These are phyloP conservation scores for Carposina sasakii DNA, from an alignment of 1,140 invertebrate genomes.

Conservation along the genomic window DNA sequence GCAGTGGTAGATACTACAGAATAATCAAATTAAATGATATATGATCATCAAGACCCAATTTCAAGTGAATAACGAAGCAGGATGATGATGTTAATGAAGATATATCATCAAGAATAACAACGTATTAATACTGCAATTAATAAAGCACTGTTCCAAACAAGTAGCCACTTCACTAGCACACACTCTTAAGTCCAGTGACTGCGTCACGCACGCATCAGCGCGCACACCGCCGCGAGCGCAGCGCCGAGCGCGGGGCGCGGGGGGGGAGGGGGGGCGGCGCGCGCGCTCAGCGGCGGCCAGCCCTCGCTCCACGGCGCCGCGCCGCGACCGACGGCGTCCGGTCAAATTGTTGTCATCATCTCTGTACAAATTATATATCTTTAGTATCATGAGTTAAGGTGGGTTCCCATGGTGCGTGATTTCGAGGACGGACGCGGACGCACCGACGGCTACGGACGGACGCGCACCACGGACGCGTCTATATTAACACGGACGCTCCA, in stretches of 20 bases:
- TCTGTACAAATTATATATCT: constrained; percentile 24
- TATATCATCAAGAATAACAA: background rate
- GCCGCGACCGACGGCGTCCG: constrained; percentile 37
- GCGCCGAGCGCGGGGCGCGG: background rate
- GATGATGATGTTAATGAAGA: too few species aligned
- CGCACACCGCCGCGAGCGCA: constrained; percentile 2
- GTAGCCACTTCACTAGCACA: background rate
- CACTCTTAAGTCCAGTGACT: background rate
- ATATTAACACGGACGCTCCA: too few species aligned
- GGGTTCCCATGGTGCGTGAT: background rate
- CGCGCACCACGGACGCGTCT: too few species aligned
- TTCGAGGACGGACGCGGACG: too few species aligned
- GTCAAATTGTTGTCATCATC: constrained; percentile 62
- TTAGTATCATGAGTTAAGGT: background rate
- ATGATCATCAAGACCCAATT: too few species aligned
- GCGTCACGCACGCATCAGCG: constrained; percentile 15
- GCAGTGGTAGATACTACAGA: too few species aligned
- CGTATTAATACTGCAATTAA: background rate
- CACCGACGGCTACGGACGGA: too few species aligned
- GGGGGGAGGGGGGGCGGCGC: constrained; percentile 2
- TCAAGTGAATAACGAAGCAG: too few species aligned
- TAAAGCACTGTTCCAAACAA: background rate
- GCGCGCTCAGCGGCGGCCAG: constrained; percentile 42
- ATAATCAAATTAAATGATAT: too few species aligned
- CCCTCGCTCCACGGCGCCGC: constrained; percentile 44